phyloP scores from a whole-genome alignment of 2,888 invertebrate genomes.

The Drosophila testacea region DNA sequence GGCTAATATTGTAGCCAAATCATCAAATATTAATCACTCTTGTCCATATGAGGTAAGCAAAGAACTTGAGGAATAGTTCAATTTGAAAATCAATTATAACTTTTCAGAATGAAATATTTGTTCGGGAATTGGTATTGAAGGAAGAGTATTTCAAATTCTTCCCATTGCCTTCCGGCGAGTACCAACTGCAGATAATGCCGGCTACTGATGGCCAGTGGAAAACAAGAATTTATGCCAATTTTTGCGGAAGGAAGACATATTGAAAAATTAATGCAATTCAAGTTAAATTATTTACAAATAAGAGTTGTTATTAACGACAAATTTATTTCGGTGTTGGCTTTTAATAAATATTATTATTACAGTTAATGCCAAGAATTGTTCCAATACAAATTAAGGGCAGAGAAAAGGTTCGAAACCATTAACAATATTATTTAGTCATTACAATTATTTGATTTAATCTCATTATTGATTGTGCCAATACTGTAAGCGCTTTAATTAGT shows the following conservation, averaged over 20 bases:
- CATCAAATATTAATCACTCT: constrained; percentile 6
- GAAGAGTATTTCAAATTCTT: constrained; percentile 18
- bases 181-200: constrained; percentile 22
- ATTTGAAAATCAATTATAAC: background rate
- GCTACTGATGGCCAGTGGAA: constrained; percentile 27
- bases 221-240: background rate
- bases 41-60: constrained; percentile 10
- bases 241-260: background rate
- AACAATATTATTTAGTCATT: no score
- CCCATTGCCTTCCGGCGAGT: constrained; percentile 39
- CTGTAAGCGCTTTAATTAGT: no score
- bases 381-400: no score
- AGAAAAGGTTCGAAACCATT: no score
- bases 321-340: no score
- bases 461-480: no score
- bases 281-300: no score
- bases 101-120: constrained; percentile 31
- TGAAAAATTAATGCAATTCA: background rate
- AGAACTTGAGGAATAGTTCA: no score
- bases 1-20: background rate
- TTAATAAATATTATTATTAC: no score
- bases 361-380: no score
- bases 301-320: no score
- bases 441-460: no score
- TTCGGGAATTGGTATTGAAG: constrained; percentile 22